Evolutionary conservation across 2,888 invertebrate species (phyloP).

Genomic region (Lycia hirtaria): DNA sequence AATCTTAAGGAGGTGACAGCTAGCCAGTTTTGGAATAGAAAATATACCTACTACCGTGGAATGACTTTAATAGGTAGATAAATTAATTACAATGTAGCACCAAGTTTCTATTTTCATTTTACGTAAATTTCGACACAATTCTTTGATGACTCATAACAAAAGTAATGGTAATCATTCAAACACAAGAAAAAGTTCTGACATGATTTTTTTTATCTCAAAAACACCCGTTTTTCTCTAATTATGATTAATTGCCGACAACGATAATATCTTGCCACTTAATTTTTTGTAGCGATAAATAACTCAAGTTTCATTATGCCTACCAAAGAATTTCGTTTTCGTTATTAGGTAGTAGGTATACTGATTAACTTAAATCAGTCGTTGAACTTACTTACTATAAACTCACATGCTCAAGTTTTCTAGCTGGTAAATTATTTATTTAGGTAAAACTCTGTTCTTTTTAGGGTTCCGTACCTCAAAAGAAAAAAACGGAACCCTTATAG

Average conservation of each 20-base stretch:
- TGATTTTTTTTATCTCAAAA: slow-evolving; percentile 10
- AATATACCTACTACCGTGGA: too few species aligned
- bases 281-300: slow-evolving; percentile 15
- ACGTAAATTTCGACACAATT: background rate
- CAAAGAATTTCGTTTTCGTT: background rate
- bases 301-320: slow-evolving; percentile 4
- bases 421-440: too few species aligned
- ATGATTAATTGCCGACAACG: slow-evolving; percentile 20
- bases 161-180: slow-evolving; percentile 18
- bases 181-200: slow-evolving; percentile 19
- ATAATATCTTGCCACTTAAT: slow-evolving; percentile 21
- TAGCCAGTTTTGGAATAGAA: too few species aligned
- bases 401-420: background rate
- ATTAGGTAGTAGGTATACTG: background rate
- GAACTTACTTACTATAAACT: background rate
- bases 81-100: background rate
- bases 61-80: too few species aligned
- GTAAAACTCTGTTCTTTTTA: background rate
- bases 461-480: too few species aligned
- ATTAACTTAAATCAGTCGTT: slow-evolving; percentile 5
- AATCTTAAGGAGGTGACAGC: too few species aligned
- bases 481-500: too few species aligned
- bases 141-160: too few species aligned
- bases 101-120: background rate
- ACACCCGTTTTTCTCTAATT: slow-evolving; percentile 17